Evolutionary conservation across 2,888 invertebrate species (phyloP).

Genomic region (Cryptocephalus primarius): DNA sequence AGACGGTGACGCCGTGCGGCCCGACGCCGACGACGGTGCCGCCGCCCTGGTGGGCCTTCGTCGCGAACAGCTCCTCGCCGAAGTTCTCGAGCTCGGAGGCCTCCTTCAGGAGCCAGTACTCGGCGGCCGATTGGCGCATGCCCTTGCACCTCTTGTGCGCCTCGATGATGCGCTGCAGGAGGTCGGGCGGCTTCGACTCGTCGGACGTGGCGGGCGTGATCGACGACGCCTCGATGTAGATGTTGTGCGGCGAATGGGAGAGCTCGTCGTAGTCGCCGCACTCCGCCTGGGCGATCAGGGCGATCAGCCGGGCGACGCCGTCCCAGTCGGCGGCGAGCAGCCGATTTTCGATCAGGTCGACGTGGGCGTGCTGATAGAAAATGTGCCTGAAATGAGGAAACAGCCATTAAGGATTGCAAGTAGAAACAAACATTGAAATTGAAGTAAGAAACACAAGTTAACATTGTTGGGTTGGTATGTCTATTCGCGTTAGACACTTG

Average conservation of each 20-base stretch:
- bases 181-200: slow-evolving; percentile 48
- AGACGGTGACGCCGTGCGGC: slow-evolving; percentile 70
- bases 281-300: slow-evolving; percentile 68
- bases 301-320: slow-evolving; percentile 59
- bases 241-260: slow-evolving; percentile 45
- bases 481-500: no score
- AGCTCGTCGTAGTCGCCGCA: slow-evolving; percentile 54
- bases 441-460: no score
- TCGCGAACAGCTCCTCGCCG: slow-evolving; percentile 75
- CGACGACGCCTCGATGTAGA: slow-evolving; percentile 53
- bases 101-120: slow-evolving; percentile 74
- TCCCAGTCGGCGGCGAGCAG: slow-evolving; percentile 59
- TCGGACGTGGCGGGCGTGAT: slow-evolving; percentile 48
- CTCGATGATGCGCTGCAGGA: slow-evolving; percentile 50
- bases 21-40: slow-evolving; percentile 64
- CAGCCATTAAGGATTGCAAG: not conserved
- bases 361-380: slow-evolving; percentile 74
- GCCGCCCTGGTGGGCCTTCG: slow-evolving; percentile 43
- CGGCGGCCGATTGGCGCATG: slow-evolving; percentile 66
- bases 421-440: no score
- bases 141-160: slow-evolving; percentile 44
- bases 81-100: slow-evolving; percentile 70
- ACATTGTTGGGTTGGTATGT: no score
- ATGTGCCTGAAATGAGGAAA: slow-evolving; percentile 47
- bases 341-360: slow-evolving; percentile 63